Conservation (phyloP, 1,140 invertebrate species). For the Chlorops oryzae region DNA sequence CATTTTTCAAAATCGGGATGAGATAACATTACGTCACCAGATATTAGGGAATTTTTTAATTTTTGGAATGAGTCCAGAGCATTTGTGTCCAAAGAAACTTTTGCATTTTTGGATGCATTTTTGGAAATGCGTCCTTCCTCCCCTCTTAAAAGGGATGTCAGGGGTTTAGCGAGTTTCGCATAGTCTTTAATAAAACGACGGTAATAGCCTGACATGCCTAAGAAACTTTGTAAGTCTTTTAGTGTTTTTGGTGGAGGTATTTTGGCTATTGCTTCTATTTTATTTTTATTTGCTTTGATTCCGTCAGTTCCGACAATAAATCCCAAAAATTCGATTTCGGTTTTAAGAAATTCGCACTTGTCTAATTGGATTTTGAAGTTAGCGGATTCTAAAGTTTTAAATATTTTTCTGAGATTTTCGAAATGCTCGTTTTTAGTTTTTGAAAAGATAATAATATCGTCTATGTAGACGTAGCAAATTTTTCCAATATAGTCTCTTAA, state of each 20-base stretch:
- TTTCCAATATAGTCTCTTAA: constrained; percentile 4
- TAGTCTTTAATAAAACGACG: constrained; percentile 24
- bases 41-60: too few relatives aligned
- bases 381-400: constrained; percentile 25
- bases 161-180: constrained; percentile 25
- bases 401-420: constrained; percentile 31
- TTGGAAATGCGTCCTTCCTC: too few relatives aligned
- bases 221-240: constrained; percentile 21
- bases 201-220: constrained; percentile 25
- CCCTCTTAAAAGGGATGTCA: constrained; percentile 18
- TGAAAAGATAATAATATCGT: constrained; percentile 6
- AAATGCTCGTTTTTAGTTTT: constrained; percentile 25
- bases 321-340: constrained; percentile 22
- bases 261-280: constrained; percentile 24
- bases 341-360: constrained; percentile 27
- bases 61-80: too few relatives aligned
- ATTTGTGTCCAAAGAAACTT: too few relatives aligned
- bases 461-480: constrained; percentile 9
- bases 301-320: constrained; percentile 25
- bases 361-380: constrained; percentile 22
- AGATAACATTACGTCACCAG: too few relatives aligned
- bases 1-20: too few relatives aligned
- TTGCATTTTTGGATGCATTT: too few relatives aligned
- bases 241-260: constrained; percentile 17
- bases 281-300: constrained; percentile 26